Conservation (phyloP, 2,888 invertebrate genomes). For the Cephus pygmeus region DNA sequence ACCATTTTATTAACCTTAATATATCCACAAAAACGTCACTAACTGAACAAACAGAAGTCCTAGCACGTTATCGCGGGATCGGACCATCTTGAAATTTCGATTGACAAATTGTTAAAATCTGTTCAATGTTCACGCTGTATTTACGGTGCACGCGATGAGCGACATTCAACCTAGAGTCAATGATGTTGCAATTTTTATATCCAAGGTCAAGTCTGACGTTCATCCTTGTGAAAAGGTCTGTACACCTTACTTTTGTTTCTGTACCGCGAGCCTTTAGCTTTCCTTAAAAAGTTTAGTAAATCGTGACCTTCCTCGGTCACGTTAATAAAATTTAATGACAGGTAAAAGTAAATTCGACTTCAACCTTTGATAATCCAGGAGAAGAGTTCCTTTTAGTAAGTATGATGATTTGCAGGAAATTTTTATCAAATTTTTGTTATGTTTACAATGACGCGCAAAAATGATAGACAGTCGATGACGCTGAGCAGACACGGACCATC, state of each 20-base stretch:
- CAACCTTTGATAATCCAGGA: not conserved
- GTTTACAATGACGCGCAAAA: not conserved
- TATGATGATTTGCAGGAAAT: not conserved
- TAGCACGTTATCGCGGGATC: not conserved
- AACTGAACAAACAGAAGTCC: not conserved
- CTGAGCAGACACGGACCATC: not conserved
- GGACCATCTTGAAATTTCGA: not conserved
- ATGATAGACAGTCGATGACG: not conserved
- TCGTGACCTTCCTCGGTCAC: not conserved
- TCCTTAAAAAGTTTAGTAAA: not conserved
- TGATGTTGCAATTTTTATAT: not conserved
- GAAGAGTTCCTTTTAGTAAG: not conserved
- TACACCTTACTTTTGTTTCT: not conserved
- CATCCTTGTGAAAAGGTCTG: not conserved
- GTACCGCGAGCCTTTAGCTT: not conserved
- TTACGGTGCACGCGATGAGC: not conserved
- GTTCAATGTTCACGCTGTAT: not conserved
- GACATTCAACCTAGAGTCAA: not conserved
- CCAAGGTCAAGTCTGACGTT: not conserved
- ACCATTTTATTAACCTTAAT: not conserved
- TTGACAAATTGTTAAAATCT: not conserved
- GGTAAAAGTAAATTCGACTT: not conserved
- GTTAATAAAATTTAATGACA: not conserved
- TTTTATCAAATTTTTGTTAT: not conserved
- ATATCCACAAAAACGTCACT: not conserved